These are phyloP conservation scores for Pygathrix nemaeus DNA, from an alignment of 2,113 vertebrate genomes.

Conservation along the genomic window DNA sequence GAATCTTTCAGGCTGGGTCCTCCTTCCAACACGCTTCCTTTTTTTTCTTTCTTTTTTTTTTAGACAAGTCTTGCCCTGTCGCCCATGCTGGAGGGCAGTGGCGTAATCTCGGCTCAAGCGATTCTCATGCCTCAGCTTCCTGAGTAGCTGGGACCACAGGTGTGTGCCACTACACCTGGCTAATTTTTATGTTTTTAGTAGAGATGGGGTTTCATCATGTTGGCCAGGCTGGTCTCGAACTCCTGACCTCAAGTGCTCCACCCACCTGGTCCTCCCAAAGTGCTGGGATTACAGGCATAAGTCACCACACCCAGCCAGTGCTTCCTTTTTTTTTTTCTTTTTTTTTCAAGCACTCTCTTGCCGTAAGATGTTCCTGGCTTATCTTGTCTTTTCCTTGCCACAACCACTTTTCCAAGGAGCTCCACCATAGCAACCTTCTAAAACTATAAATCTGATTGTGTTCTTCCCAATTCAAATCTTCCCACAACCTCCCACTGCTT, in stretches of 20 bases:
- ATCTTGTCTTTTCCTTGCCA: neutral
- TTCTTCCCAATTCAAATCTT: neutral
- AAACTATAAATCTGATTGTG: neutral
- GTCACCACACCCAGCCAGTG: too few species aligned
- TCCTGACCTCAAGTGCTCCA: too few species aligned
- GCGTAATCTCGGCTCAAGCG: too few species aligned
- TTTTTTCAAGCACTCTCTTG: neutral
- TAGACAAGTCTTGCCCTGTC: neutral
- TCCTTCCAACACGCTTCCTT: neutral
- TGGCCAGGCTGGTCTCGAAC: too few species aligned
- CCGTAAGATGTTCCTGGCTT: neutral
- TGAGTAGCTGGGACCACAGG: neutral
- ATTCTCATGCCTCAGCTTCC: neutral
- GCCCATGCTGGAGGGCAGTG: neutral
- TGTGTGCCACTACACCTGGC: neutral
- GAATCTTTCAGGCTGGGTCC: neutral
- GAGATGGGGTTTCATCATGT: too few species aligned
- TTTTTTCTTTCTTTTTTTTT: too few species aligned
- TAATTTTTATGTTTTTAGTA: neutral
- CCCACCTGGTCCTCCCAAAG: too few species aligned
- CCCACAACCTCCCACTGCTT: neutral
- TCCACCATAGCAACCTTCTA: neutral
- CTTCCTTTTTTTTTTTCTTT: neutral
- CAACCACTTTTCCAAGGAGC: slow-evolving; percentile 11
- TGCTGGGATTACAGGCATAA: too few species aligned